Conservation (phyloP, 2,797 vertebrate genomes). For the Semotilus atromaculatus region DNA sequence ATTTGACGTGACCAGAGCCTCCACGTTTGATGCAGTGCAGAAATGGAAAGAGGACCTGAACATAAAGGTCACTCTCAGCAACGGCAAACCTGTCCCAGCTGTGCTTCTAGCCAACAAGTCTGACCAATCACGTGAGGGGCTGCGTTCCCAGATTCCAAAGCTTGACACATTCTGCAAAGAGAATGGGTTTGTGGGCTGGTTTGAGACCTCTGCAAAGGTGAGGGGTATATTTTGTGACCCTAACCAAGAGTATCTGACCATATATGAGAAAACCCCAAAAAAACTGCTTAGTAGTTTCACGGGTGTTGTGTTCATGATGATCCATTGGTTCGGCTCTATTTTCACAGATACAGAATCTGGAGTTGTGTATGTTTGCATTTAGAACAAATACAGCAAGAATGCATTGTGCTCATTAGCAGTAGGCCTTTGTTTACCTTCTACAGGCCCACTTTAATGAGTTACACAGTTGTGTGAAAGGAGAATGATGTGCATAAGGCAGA, state of each 20-base stretch:
- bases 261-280: too few species aligned
- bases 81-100: conserved; percentile 77
- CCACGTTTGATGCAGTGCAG: conserved; percentile 81
- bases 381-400: conserved; percentile 50
- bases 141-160: conserved; percentile 77
- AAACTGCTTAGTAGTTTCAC: not conserved
- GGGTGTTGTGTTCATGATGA: not conserved
- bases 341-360: conserved; percentile 15
- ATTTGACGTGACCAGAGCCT: conserved; percentile 80
- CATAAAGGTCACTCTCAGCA: conserved; percentile 79
- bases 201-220: conserved; percentile 83
- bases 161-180: conserved; percentile 79
- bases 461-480: conserved; percentile 58
- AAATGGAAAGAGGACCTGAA: conserved; percentile 86
- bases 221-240: not conserved
- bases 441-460: conserved; percentile 65
- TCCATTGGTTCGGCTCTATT: conserved; percentile 20
- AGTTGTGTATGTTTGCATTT: conserved; percentile 28
- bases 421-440: conserved; percentile 38
- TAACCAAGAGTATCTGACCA: not conserved
- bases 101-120: conserved; percentile 83
- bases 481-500: conserved; percentile 29
- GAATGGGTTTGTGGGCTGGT: conserved; percentile 80
- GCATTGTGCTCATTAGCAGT: conserved; percentile 57
- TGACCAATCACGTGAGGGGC: conserved; percentile 74